Conservation (phyloP, 2,113 vertebrate species). For the Pollimyrus isidori region DNA sequence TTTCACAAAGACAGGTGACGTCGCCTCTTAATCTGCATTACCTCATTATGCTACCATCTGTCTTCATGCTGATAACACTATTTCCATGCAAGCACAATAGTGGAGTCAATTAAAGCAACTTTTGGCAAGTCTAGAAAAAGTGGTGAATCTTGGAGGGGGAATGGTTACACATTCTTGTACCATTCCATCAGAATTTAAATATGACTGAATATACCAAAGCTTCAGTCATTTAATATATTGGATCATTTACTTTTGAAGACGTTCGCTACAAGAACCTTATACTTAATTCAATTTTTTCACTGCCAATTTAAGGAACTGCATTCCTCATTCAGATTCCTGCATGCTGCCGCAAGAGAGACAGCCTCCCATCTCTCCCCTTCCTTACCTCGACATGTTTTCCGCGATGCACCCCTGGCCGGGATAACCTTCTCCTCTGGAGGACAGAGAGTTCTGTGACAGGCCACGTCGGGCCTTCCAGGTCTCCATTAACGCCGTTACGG, state of each 20-base stretch:
- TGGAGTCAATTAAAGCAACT: neutral
- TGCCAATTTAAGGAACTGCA: neutral
- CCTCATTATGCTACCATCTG: neutral
- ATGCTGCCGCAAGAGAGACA: neutral
- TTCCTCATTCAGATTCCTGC: neutral
- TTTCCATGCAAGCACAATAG: neutral
- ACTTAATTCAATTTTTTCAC: neutral
- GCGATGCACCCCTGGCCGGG: conserved; percentile 86
- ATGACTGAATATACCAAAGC: neutral
- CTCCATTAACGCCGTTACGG: conserved; percentile 86
- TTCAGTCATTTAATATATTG: neutral
- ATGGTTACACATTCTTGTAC: neutral
- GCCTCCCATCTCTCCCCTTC: neutral
- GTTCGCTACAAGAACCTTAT: neutral
- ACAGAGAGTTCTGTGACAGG: conserved; percentile 66
- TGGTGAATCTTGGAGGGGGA: neutral
- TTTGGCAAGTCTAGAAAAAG: neutral
- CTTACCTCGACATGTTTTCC: conserved; percentile 75
- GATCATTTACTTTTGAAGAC: neutral
- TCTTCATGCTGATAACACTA: conserved; percentile 1
- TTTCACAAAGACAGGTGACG: conserved; percentile 1
- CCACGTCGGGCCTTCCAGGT: conserved; percentile 90
- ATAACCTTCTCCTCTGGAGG: conserved; percentile 83
- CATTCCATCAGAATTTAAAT: neutral
- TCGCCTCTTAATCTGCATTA: neutral